phyloP scores from a whole-genome alignment of 2,113 vertebrate genomes.

The Clarias magur region DNA sequence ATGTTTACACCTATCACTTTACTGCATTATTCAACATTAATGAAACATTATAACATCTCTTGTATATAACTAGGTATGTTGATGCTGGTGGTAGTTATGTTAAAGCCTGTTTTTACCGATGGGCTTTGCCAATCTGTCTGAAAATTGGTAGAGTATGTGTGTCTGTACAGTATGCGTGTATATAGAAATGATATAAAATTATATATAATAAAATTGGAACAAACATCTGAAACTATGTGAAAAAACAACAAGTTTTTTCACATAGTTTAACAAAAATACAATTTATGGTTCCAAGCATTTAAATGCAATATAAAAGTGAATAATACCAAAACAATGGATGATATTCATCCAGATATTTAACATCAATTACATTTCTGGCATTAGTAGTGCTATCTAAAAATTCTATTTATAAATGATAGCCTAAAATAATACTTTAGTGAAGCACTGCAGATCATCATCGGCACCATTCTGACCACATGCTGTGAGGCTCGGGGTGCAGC shows the following conservation, averaged over 20 bases:
- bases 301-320: not conserved
- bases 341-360: not conserved
- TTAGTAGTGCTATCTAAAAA: not conserved
- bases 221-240: not conserved
- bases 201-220: too few relatives aligned
- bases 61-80: not conserved
- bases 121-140: not conserved
- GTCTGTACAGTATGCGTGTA: too few relatives aligned
- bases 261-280: not conserved
- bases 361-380: not conserved
- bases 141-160: not conserved
- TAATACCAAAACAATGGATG: not conserved
- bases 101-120: not conserved
- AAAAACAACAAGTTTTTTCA: too few relatives aligned
- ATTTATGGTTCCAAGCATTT: not conserved
- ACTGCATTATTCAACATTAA: not conserved
- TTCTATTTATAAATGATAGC: not conserved
- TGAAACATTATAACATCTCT: too few relatives aligned
- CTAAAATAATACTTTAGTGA: not conserved
- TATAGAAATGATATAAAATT: too few relatives aligned
- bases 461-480: not conserved
- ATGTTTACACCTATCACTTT: not conserved
- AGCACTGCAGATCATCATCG: not conserved
- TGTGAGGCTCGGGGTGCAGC: conserved; percentile 13
- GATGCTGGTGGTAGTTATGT: not conserved